These are phyloP conservation scores for Glaucidium brasilianum DNA, from an alignment of 2,113 vertebrate genomes.

Conservation along the genomic window DNA sequence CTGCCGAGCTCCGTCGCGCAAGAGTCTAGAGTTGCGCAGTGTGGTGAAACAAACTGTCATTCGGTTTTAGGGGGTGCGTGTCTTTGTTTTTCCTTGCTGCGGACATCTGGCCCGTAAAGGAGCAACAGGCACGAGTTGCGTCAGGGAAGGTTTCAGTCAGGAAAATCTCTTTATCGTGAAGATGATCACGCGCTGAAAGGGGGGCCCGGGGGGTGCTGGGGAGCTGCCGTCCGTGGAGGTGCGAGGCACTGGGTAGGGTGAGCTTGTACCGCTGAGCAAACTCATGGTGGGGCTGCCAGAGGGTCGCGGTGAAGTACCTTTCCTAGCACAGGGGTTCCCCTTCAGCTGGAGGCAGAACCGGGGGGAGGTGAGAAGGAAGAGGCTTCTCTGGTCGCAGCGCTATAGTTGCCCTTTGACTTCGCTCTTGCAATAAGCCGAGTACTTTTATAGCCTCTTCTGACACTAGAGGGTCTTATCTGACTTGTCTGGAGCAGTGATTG, in stretches of 20 bases:
- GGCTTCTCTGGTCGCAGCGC: neutral
- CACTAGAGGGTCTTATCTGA: neutral
- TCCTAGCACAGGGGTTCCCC: neutral
- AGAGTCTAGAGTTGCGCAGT: no score
- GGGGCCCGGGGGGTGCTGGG: no score
- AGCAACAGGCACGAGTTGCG: neutral
- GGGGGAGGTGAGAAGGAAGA: neutral
- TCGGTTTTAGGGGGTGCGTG: no score
- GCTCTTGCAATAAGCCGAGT: neutral
- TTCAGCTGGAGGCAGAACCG: neutral
- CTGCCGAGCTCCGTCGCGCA: no score
- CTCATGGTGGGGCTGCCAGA: neutral
- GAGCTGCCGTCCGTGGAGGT: accelerated
- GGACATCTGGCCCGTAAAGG: neutral
- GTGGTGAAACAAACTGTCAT: no score
- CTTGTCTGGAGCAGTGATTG: neutral
- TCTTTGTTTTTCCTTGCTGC: neutral
- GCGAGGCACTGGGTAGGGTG: neutral
- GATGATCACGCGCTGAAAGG: accelerated
- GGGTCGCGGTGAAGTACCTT: neutral
- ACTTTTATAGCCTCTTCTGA: neutral
- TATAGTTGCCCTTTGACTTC: neutral
- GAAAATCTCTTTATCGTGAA: accelerated
- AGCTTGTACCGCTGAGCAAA: neutral
- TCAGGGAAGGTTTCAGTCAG: neutral